Evolutionary conservation across 2,113 vertebrate genomes (phyloP).

Genomic region (Furnarius figulus): DNA sequence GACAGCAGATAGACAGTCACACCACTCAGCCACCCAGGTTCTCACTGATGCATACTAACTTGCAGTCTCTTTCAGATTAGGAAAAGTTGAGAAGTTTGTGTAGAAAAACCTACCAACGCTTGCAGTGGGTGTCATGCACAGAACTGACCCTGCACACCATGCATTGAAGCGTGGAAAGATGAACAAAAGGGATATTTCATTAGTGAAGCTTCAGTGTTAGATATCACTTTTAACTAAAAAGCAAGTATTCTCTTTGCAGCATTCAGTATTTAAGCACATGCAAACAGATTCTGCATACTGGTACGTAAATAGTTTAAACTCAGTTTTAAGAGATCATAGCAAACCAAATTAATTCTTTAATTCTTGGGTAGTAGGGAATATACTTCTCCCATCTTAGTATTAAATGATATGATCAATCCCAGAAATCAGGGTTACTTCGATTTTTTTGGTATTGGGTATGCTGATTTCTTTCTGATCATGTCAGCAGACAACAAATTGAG

Average conservation of each 20-base stretch:
- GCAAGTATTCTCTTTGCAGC: conserved; percentile 60
- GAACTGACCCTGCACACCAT: conserved; percentile 83
- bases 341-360: conserved; percentile 70
- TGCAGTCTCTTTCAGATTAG: conserved; percentile 62
- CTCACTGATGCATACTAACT: conserved; percentile 65
- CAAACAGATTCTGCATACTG: conserved; percentile 55
- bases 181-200: conserved; percentile 82
- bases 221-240: conserved; percentile 72
- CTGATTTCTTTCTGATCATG: background rate
- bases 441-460: background rate
- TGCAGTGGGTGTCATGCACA: conserved; percentile 86
- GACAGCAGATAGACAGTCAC: conserved; percentile 50
- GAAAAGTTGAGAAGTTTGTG: conserved; percentile 75
- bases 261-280: conserved; percentile 72
- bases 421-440: background rate
- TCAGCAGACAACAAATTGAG: background rate
- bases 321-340: conserved; percentile 54
- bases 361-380: conserved; percentile 55
- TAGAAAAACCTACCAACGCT: conserved; percentile 83
- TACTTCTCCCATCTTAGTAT: background rate
- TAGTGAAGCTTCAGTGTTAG: conserved; percentile 76
- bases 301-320: conserved; percentile 37
- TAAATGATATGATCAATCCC: background rate
- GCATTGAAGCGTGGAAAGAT: conserved; percentile 82
- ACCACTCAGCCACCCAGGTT: conserved; percentile 59